Evolutionary conservation across 2,797 vertebrate genomes (phyloP).

Genomic region (Pogoniulus pusillus): DNA sequence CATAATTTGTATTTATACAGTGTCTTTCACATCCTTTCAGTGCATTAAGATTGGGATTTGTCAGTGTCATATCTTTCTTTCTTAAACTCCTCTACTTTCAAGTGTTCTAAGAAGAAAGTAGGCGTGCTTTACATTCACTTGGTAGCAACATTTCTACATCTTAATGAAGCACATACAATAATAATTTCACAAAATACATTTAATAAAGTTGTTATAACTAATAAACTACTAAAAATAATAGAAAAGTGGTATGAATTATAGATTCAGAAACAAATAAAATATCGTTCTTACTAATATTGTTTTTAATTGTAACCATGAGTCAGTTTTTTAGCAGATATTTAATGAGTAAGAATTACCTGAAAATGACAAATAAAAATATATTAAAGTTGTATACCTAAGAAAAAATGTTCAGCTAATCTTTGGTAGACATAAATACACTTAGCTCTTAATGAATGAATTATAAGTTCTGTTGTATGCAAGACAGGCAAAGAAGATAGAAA

Average conservation of each 20-base stretch:
- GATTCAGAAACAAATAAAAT: background rate
- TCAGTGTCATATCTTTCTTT: background rate
- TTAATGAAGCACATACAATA: background rate
- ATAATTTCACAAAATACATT: background rate
- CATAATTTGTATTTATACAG: background rate
- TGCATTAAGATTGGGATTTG: background rate
- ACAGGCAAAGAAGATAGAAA: background rate
- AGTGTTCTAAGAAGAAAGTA: background rate
- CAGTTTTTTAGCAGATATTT: background rate
- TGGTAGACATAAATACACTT: background rate
- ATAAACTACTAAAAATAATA: background rate
- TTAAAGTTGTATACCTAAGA: background rate
- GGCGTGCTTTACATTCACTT: background rate
- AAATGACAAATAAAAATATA: background rate
- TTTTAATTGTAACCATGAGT: background rate
- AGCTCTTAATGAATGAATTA: background rate
- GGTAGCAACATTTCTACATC: background rate
- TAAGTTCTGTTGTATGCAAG: background rate
- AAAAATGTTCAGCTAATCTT: background rate
- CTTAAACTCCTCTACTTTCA: background rate
- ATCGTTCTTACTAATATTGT: accelerated
- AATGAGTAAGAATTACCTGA: background rate
- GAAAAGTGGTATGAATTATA: background rate
- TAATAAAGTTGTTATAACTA: background rate
- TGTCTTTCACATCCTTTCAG: background rate